Base-by-base conservation (phyloP, 2,888 invertebrate species). In the Acanthosepion esculentum region DNA sequence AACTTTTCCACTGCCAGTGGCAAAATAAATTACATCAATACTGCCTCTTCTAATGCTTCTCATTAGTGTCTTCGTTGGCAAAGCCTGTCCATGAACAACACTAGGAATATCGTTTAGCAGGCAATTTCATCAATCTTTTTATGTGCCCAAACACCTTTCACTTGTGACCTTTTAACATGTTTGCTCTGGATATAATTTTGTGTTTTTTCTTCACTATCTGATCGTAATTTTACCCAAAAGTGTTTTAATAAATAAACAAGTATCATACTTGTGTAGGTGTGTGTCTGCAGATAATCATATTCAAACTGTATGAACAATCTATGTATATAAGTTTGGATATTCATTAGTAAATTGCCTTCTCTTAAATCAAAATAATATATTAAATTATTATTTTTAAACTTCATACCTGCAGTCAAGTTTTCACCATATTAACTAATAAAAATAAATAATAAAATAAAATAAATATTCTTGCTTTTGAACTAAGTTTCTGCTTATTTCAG, bases 151-250 rank as follows among this genome's bases (percentile, higher is more conserved):
- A 78, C 78, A 78, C 78, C 78, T 78, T 78, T 78, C 12, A 15
- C 78, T 78, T 78, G n/a, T 78, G 78, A 78, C 78, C 78, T 78
- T 78, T 78, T 78, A 78, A 78, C 78, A 78, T 78, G 78, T 33
- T 78, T 78, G 78, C 78, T 78, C 1, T 78, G n/a, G 5, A 78
- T 33, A 78, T 15, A 10, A 33, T n/a, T 78, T n/a, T 78, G n/a
- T n/a, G 7, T 3, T 78, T 78, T 78, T 78, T 64, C 26, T 23
- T 64, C 29, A 26, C n/a, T n/a, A n/a, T 50, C 33, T 78, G n/a
- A 15, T 78, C n/a, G n/a, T 12, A 3, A n/a, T 33, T 78, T 78
- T n/a, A 12, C 78, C 78, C 18, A 10, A 78, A 33, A 78, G 78
- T 33, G n/a, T 78, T 78, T 78, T n/a, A 5, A 78, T n/a, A 29